Evolutionary conservation across 2,113 vertebrate genomes (phyloP).

Genomic region (Podocnemis expansa): DNA sequence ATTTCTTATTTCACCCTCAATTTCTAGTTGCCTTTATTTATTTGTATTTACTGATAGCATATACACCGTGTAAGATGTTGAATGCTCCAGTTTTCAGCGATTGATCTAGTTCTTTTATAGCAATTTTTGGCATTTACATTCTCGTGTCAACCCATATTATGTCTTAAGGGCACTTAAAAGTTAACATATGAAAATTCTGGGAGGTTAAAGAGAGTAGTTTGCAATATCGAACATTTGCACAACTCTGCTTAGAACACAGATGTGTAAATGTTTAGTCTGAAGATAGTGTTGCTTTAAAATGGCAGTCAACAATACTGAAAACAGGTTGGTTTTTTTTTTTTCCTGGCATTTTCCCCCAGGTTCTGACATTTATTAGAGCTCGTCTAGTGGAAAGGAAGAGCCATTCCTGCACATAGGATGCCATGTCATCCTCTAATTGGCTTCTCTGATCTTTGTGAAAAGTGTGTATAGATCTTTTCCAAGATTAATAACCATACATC

Average conservation of each 20-base stretch:
- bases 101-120: conserved; percentile 27
- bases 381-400: conserved; percentile 22
- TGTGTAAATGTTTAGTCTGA: neutral
- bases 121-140: conserved; percentile 19
- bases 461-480: conserved; percentile 48
- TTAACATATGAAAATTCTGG: conserved; percentile 42
- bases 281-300: conserved; percentile 12
- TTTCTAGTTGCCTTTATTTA: conserved; percentile 64
- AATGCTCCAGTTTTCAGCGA: conserved; percentile 37
- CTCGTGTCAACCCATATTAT: conserved; percentile 22
- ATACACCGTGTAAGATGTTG: conserved; percentile 44
- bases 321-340: neutral
- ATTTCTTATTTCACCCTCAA: conserved; percentile 51
- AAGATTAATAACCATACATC: conserved; percentile 72
- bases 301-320: neutral
- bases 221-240: conserved; percentile 30
- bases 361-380: conserved; percentile 24
- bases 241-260: neutral
- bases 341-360: neutral
- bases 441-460: conserved; percentile 60
- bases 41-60: conserved; percentile 63
- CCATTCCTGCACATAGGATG: conserved; percentile 51
- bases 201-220: neutral
- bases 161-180: neutral
- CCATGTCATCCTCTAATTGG: conserved; percentile 48